Percentiles rank a stretch among this genome's conserved stretches.
phyloP scores from a whole-genome alignment of 2,797 vertebrate species.

The Tenualosa thibaudeaui region DNA sequence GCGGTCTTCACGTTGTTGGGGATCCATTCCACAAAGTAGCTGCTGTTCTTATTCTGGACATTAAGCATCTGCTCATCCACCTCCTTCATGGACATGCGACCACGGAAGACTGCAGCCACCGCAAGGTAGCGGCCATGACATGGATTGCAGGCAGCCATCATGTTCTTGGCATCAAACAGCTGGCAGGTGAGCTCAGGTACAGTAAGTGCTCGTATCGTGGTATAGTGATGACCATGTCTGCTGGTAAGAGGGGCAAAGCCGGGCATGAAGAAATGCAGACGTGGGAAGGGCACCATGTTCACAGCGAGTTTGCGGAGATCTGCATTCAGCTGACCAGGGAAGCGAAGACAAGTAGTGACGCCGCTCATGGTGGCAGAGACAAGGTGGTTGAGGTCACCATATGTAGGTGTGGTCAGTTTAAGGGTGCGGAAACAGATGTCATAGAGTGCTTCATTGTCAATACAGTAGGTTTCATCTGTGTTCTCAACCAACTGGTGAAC shows the following conservation, averaged over 20 bases:
- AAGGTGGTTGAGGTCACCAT: too few relatives aligned
- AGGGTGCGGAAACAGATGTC: conserved; percentile 84
- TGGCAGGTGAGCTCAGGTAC: conserved; percentile 79
- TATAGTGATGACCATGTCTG: conserved; percentile 81
- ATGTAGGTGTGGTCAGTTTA: conserved; percentile 50
- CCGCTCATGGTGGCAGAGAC: too few relatives aligned
- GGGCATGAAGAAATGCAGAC: conserved; percentile 84
- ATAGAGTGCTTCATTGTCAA: conserved; percentile 80
- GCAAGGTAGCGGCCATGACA: conserved; percentile 84
- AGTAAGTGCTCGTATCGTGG: conserved; percentile 63
- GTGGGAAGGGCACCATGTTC: conserved; percentile 84
- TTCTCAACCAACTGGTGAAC: conserved; percentile 86
- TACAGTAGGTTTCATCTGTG: conserved; percentile 81
- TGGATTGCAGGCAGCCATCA: conserved; percentile 56
- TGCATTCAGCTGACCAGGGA: neutral
- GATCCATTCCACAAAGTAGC: too few relatives aligned
- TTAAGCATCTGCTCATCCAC: too few relatives aligned
- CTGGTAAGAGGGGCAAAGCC: conserved; percentile 81
- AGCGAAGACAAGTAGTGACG: too few relatives aligned
- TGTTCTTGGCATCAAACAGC: conserved; percentile 84
- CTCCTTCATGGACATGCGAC: conserved; percentile 88
- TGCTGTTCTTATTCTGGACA: too few relatives aligned
- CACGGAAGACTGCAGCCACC: conserved; percentile 81
- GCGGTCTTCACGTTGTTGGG: too few relatives aligned
- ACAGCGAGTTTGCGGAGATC: conserved; percentile 80